phyloP scores from a whole-genome alignment of 2,113 vertebrate species.

The Carassius gibelio region DNA sequence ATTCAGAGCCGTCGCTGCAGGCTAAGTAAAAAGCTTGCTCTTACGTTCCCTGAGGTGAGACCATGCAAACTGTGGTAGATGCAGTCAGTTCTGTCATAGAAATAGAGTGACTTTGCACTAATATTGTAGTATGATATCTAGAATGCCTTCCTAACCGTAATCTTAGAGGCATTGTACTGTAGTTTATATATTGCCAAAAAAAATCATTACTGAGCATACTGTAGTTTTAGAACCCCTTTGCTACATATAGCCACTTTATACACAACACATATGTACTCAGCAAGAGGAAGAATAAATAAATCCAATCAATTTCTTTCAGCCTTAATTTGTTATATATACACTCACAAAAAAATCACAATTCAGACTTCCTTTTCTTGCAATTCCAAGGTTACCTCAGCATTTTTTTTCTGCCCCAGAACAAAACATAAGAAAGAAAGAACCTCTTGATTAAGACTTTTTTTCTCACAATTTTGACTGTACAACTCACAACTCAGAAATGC shows the following conservation, averaged over 20 bases:
- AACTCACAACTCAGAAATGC: too few relatives aligned
- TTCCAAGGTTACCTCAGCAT: too few relatives aligned
- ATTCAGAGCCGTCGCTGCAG: conserved; percentile 72
- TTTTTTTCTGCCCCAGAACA: too few relatives aligned
- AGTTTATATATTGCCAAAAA: neutral
- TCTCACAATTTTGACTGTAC: too few relatives aligned
- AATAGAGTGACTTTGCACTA: neutral
- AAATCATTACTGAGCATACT: too few relatives aligned
- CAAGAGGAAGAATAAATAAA: neutral
- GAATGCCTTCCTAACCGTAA: neutral
- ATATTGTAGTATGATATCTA: neutral
- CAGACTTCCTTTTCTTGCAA: too few relatives aligned
- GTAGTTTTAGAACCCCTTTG: neutral
- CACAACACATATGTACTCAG: neutral
- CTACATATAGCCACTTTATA: neutral
- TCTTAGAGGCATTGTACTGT: neutral
- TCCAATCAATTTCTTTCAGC: neutral
- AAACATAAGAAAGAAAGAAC: too few relatives aligned
- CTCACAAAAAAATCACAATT: too few relatives aligned
- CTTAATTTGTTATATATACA: too few relatives aligned
- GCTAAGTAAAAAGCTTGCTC: conserved; percentile 72
- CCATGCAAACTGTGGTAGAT: conserved; percentile 1
- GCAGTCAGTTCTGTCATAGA: neutral
- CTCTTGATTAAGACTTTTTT: too few relatives aligned
- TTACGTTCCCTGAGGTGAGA: conserved; percentile 80